Conservation (phyloP, 2,113 vertebrate genomes). For the Gallinago paraguaiae region DNA sequence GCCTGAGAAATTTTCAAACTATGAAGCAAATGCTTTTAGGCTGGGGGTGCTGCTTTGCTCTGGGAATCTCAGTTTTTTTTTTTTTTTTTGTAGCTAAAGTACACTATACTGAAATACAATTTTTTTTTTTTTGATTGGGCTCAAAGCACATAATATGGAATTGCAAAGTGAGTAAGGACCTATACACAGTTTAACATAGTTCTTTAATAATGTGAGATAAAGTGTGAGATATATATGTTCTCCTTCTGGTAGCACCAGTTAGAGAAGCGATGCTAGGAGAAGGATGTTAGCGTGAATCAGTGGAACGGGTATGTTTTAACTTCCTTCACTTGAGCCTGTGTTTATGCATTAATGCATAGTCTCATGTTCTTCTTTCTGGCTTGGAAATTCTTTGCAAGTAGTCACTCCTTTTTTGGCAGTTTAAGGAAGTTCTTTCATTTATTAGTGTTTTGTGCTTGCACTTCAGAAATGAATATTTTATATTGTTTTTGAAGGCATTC, state of each 20-base stretch:
- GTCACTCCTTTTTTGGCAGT: neutral
- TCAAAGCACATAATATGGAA: neutral
- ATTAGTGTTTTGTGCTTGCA: neutral
- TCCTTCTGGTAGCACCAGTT: neutral
- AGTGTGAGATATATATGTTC: neutral
- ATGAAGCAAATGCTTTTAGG: neutral
- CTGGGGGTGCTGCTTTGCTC: neutral
- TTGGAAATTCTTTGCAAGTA: neutral
- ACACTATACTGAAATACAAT: neutral
- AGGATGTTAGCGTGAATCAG: neutral
- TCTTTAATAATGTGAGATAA: accelerated
- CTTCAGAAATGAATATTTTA: neutral
- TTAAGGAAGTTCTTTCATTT: neutral
- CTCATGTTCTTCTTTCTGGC: neutral
- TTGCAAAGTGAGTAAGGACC: neutral
- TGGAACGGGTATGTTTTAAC: neutral
- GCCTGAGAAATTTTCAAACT: neutral
- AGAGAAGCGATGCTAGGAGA: neutral
- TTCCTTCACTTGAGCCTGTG: neutral
- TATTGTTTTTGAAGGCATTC: neutral
- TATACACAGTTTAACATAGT: accelerated
- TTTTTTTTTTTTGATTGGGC: neutral
- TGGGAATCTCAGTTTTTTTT: neutral
- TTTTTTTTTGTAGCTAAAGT: neutral
- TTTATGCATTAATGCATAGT: neutral